Conservation (phyloP, 2,888 invertebrate species). For the Drosophila hamatofila region DNA sequence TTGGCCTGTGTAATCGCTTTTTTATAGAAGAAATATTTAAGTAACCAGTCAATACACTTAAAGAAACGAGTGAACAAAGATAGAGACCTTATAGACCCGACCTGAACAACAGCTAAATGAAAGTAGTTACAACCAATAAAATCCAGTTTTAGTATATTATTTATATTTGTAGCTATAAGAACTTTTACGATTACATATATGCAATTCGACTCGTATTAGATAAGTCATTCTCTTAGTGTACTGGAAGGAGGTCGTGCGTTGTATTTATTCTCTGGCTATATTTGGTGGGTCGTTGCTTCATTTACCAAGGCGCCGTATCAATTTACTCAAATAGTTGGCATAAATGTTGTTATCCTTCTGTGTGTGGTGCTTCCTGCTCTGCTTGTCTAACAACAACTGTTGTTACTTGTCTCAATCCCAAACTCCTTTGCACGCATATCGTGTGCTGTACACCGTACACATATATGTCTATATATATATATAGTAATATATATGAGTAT, state of each 20-base stretch:
- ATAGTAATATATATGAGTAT: not conserved
- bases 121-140: constrained; percentile 1
- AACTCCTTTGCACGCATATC: constrained; percentile 55
- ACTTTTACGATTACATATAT: not conserved
- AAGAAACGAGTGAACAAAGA: not conserved
- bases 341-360: constrained; percentile 39
- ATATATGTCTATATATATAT: not conserved
- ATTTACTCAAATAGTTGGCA: constrained; percentile 68
- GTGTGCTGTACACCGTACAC: constrained; percentile 11
- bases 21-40: not conserved
- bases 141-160: not conserved
- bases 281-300: constrained; percentile 48
- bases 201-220: not conserved
- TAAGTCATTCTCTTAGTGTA: constrained; percentile 16
- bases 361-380: constrained; percentile 41
- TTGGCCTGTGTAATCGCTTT: constrained; percentile 31
- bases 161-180: not conserved
- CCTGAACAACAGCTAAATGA: not conserved
- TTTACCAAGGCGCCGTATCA: constrained; percentile 74
- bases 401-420: constrained; percentile 39
- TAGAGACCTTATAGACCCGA: not conserved
- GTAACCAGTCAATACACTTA: constrained; percentile 9
- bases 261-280: constrained; percentile 9
- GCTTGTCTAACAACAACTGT: constrained; percentile 56
- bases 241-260: constrained; percentile 9